Conservation (phyloP, 2,797 vertebrate species). For the Falco concolor region DNA sequence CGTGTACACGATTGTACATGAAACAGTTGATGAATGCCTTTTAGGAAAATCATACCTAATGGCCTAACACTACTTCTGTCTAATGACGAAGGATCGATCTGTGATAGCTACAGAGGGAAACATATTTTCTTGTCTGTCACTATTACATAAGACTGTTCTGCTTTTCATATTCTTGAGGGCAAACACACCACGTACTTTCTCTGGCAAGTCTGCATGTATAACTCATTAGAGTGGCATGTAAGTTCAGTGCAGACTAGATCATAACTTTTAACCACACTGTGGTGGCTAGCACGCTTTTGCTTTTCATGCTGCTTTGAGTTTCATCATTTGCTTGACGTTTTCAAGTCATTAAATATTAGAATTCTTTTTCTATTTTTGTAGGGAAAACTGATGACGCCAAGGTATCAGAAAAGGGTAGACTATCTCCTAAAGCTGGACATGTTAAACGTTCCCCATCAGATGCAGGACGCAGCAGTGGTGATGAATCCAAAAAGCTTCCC, state of each 20-base stretch:
- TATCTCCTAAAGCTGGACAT: constrained; percentile 85
- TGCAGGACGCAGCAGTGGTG: constrained; percentile 88
- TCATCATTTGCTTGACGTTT: constrained; percentile 61
- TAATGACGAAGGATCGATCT: neutral
- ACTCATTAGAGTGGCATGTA: constrained; percentile 5
- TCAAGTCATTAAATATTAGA: constrained; percentile 59
- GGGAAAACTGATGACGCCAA: constrained; percentile 97
- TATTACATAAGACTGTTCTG: constrained; percentile 21
- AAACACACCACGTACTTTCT: constrained; percentile 7
- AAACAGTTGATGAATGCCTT: neutral
- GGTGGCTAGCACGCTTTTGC: constrained; percentile 52
- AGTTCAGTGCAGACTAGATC: constrained; percentile 5
- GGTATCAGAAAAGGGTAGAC: constrained; percentile 92
- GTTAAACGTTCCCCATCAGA: constrained; percentile 92
- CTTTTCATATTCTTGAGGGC: constrained; percentile 20
- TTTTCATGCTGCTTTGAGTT: constrained; percentile 63
- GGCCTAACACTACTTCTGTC: neutral
- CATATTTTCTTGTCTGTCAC: neutral
- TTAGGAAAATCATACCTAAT: neutral
- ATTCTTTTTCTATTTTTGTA: constrained; percentile 70
- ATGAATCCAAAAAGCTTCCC: constrained; percentile 88
- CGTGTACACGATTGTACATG: neutral
- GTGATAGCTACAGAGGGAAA: neutral
- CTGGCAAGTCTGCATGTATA: constrained; percentile 40
- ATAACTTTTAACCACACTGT: neutral